phyloP scores from a whole-genome alignment of 2,888 invertebrate species.

The Malthinus flaveolus region DNA sequence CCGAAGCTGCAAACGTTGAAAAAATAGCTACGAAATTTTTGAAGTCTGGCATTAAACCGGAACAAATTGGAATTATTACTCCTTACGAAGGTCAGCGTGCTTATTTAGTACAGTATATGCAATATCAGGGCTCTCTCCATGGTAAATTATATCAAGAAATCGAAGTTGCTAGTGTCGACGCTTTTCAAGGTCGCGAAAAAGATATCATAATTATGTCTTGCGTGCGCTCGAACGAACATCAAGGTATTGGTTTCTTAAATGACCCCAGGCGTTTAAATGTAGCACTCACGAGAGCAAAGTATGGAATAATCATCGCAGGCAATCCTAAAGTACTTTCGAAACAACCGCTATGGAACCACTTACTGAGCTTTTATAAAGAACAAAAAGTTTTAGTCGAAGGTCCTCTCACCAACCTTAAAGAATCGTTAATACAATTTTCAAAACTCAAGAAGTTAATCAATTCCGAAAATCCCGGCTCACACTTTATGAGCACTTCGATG shows the following conservation, averaged over 20 bases:
- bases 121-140: constrained; percentile 95
- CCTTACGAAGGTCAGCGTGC: constrained; percentile 99
- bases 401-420: constrained; percentile 94
- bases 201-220: constrained; percentile 99
- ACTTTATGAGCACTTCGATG: constrained; percentile 97
- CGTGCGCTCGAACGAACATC: constrained; percentile 97
- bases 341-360: constrained; percentile 98
- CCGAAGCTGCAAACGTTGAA: constrained; percentile 98
- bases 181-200: constrained; percentile 98
- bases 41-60: constrained; percentile 93
- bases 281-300: constrained; percentile 95
- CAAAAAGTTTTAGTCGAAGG: constrained; percentile 97
- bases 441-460: constrained; percentile 96
- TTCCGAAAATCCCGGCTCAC: constrained; percentile 91
- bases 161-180: constrained; percentile 99
- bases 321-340: constrained; percentile 98
- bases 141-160: constrained; percentile 97
- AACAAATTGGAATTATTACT: constrained; percentile 98
- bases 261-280: constrained; percentile 98
- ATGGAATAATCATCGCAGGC: constrained; percentile 97
- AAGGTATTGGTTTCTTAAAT: constrained; percentile 97
- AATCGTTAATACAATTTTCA: constrained; percentile 94
- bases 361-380: constrained; percentile 96
- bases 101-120: constrained; percentile 98
- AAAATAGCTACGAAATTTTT: constrained; percentile 94